Percentiles rank a stretch among this genome's conserved stretches.
Evolutionary conservation across 2,797 vertebrate species (phyloP).

Genomic region (Tarsius wallacei): DNA sequence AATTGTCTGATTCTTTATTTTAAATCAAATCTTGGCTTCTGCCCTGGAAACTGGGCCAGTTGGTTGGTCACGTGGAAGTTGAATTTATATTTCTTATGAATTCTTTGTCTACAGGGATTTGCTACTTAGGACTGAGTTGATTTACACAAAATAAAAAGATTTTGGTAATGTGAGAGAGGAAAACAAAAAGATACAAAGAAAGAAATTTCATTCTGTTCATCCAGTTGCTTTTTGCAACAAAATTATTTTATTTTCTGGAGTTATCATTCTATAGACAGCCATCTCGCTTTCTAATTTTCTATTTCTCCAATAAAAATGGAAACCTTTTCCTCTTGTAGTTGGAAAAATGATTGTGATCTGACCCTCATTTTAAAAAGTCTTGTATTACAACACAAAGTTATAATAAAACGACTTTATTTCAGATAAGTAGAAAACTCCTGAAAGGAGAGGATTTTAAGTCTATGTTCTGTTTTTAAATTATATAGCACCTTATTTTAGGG

Average conservation of each 20-base stretch:
- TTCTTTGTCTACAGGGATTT: neutral
- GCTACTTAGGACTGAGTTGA: constrained; percentile 9
- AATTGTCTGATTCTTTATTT: constrained; percentile 56
- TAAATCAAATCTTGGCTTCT: constrained; percentile 49
- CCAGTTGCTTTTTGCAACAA: constrained; percentile 37
- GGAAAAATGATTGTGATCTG: neutral
- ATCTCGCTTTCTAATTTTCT: neutral
- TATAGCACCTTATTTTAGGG: constrained; percentile 9
- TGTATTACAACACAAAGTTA: neutral
- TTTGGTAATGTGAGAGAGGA: neutral
- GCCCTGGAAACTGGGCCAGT: constrained; percentile 34
- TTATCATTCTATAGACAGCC: neutral
- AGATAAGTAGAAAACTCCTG: neutral
- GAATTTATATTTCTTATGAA: constrained; percentile 29
- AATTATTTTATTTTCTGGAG: constrained; percentile 21
- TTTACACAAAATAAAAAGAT: constrained; percentile 43
- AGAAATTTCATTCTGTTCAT: neutral
- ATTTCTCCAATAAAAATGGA: neutral
- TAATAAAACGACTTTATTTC: constrained; percentile 29
- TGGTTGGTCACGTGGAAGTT: neutral
- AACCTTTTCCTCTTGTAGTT: neutral
- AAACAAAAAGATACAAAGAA: constrained; percentile 4
- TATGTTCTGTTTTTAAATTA: constrained; percentile 9
- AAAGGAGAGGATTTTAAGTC: constrained; percentile 28
- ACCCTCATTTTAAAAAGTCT: neutral